Conservation (phyloP, 2,113 vertebrate species). For the Melospiza melodia region DNA sequence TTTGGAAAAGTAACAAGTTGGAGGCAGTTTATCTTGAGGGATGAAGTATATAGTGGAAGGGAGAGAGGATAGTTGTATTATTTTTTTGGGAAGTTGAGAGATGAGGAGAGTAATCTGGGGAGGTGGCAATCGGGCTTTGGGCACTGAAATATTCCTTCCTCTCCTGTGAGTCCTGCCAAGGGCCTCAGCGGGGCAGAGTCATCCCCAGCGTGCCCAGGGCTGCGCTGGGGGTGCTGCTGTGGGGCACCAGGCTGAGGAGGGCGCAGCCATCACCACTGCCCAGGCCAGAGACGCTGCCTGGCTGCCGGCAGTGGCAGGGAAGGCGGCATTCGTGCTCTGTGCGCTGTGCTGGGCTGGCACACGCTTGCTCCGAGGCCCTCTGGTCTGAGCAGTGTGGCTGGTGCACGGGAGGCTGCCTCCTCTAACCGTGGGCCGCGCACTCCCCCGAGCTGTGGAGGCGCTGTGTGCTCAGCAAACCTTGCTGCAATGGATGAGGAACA, state of each 20-base stretch:
- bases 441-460: accelerated
- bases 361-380: too few relatives aligned
- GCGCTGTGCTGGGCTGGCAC: not conserved
- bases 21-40: not conserved
- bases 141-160: not conserved
- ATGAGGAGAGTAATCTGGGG: not conserved
- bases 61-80: not conserved
- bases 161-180: not conserved
- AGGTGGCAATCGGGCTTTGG: not conserved
- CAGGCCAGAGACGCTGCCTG: not conserved
- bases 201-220: not conserved
- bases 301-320: accelerated
- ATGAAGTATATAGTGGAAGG: not conserved
- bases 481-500: accelerated
- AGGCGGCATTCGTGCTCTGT: not conserved
- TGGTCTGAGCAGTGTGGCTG: not conserved
- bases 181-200: not conserved
- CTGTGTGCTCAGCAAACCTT: not conserved
- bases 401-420: accelerated
- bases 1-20: not conserved
- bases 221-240: accelerated
- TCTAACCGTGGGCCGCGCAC: accelerated
- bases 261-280: not conserved
- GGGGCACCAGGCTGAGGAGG: not conserved
- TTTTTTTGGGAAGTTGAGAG: not conserved